Conservation (phyloP, 2,888 invertebrate species). For the Odontomyia ornata region DNA sequence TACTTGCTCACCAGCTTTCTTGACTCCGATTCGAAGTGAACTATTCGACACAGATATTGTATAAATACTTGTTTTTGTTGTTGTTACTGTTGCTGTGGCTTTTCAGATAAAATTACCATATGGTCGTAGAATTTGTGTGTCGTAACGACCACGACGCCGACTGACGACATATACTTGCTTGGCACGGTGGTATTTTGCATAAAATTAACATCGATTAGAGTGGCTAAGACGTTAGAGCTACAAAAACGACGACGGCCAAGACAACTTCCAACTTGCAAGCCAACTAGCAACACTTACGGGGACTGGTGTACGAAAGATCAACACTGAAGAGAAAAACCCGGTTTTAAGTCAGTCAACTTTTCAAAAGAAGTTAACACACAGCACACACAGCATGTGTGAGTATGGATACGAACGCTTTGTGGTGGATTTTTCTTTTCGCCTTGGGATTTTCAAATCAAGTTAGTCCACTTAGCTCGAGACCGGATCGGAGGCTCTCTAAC, state of each 20-base stretch:
- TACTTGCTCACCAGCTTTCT: too few species aligned
- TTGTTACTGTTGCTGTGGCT: background rate
- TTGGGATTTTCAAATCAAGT: constrained; percentile 24
- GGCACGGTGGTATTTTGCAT: constrained; percentile 34
- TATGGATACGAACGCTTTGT: too few species aligned
- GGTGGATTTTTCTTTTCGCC: constrained; percentile 10
- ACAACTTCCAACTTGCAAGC: too few species aligned
- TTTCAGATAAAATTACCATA: constrained; percentile 37
- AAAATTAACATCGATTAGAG: constrained; percentile 39
- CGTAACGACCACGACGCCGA: constrained; percentile 36
- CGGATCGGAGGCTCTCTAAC: background rate
- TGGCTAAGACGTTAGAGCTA: background rate
- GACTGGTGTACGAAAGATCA: constrained; percentile 28
- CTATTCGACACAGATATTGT: background rate
- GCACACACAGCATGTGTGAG: too few species aligned
- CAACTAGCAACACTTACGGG: too few species aligned
- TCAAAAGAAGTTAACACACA: constrained; percentile 31
- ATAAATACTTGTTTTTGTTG: background rate
- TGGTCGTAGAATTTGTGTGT: constrained; percentile 41
- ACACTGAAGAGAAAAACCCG: constrained; percentile 13
- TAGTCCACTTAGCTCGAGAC: background rate
- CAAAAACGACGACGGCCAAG: background rate
- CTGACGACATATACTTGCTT: constrained; percentile 25
- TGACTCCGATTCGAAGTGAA: too few species aligned
- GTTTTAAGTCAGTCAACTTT: constrained; percentile 41